These are phyloP conservation scores for Drosophila persimilis DNA, from an alignment of 1,140 invertebrate genomes.

Conservation along the genomic window DNA sequence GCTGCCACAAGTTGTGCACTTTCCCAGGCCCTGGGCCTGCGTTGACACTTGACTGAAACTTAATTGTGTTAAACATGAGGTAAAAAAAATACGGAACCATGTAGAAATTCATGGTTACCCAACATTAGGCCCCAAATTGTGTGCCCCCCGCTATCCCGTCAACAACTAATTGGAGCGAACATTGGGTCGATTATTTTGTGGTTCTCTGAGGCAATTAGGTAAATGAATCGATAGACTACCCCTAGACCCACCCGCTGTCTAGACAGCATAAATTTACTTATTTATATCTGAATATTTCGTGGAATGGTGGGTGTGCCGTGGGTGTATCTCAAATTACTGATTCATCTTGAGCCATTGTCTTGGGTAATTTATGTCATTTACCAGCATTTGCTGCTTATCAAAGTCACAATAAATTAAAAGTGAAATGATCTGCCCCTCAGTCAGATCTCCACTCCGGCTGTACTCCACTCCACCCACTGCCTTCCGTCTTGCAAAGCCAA, in stretches of 20 bases:
- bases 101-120: conserved; percentile 11
- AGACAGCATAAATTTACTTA: conserved; percentile 60
- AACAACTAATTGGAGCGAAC: too few species aligned
- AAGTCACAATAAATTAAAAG: conserved; percentile 75
- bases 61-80: conserved; percentile 51
- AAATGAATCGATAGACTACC: conserved; percentile 46
- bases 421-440: conserved; percentile 31
- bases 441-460: not conserved
- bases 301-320: too few species aligned
- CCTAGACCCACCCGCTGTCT: conserved; percentile 22
- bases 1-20: conserved; percentile 23
- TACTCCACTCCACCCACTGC: not conserved
- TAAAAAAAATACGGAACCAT: conserved; percentile 11
- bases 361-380: conserved; percentile 73
- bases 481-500: conserved; percentile 50
- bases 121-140: conserved; percentile 5
- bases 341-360: conserved; percentile 52
- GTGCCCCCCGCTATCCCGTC: conserved; percentile 15
- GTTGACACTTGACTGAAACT: conserved; percentile 43
- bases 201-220: conserved; percentile 32
- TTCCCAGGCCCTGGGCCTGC: conserved; percentile 24
- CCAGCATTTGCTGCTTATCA: conserved; percentile 67
- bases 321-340: conserved; percentile 21
- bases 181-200: conserved; percentile 8
- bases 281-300: conserved; percentile 2